A percentile compares a stretch with the other conserved stretches of the same genome.
Evolutionary conservation across 2,797 vertebrate genomes (phyloP).

Genomic region (Intellagama lesueurii): DNA sequence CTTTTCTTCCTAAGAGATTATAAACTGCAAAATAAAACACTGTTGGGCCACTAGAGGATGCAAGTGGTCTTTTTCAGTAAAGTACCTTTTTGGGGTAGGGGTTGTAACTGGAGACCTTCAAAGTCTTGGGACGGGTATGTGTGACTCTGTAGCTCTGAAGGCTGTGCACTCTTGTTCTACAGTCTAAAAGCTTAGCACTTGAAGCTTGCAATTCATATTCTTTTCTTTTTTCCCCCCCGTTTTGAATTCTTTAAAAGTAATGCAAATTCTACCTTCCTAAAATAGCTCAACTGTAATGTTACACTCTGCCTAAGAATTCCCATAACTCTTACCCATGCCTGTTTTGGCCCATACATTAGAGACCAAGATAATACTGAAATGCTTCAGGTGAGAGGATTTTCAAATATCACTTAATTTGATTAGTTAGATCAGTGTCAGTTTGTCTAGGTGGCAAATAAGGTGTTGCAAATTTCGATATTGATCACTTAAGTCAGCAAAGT

Average conservation of each 20-base stretch:
- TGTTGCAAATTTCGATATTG: not conserved
- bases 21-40: constrained; percentile 9
- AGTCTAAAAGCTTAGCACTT: not conserved
- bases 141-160: no score
- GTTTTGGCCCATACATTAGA: not conserved
- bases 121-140: no score
- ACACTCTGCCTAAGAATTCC: not conserved
- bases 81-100: no score
- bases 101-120: no score
- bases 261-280: not conserved
- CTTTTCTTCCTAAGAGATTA: not conserved
- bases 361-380: not conserved
- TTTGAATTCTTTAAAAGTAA: not conserved
- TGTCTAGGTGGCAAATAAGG: not conserved
- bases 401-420: not conserved
- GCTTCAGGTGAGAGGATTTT: not conserved
- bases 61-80: no score
- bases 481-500: not conserved
- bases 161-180: no score
- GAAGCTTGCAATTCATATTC: not conserved
- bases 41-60: no score
- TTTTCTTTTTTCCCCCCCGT: not conserved
- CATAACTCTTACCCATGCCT: no score
- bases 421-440: not conserved
- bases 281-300: not conserved